A percentile compares a stretch with the other conserved stretches of the same genome.
These are phyloP conservation scores for Oxyruncus cristatus DNA, from an alignment of 2,113 vertebrate species.

Conservation along the genomic window DNA sequence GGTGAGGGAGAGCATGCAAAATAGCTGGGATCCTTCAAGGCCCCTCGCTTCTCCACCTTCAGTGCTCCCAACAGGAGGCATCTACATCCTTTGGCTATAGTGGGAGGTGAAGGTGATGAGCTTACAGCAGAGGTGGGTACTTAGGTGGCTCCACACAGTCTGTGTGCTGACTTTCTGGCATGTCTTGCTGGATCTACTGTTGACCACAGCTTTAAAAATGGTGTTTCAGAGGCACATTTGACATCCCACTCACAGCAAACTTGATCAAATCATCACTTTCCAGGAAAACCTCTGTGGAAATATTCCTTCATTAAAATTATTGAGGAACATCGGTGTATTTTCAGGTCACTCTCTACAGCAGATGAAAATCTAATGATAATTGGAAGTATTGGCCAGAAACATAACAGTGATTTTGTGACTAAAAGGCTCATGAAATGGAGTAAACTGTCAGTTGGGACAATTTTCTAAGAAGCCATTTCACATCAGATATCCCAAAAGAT, in stretches of 20 bases:
- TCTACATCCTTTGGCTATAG: accelerated
- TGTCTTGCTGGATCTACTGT: not conserved
- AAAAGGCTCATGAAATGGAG: not conserved
- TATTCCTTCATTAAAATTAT: not conserved
- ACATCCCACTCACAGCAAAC: not conserved
- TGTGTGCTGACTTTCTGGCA: not conserved
- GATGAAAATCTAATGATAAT: not conserved
- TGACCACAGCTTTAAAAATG: not conserved
- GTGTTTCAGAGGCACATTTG: not conserved
- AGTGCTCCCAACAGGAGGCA: not conserved
- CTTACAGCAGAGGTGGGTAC: not conserved
- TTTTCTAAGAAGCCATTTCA: not conserved
- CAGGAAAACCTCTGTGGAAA: not conserved
- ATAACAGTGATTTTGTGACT: not conserved
- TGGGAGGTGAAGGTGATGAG: not conserved
- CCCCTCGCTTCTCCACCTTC: not conserved
- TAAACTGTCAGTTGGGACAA: not conserved
- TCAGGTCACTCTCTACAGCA: not conserved
- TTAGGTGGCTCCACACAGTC: not conserved
- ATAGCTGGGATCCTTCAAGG: not conserved
- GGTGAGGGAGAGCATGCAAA: not conserved
- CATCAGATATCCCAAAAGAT: not conserved
- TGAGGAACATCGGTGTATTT: not conserved
- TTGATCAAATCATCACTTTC: not conserved
- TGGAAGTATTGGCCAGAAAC: not conserved